These are phyloP conservation scores for Urosaurus nigricauda DNA, from an alignment of 2,797 vertebrate genomes.

Conservation along the genomic window DNA sequence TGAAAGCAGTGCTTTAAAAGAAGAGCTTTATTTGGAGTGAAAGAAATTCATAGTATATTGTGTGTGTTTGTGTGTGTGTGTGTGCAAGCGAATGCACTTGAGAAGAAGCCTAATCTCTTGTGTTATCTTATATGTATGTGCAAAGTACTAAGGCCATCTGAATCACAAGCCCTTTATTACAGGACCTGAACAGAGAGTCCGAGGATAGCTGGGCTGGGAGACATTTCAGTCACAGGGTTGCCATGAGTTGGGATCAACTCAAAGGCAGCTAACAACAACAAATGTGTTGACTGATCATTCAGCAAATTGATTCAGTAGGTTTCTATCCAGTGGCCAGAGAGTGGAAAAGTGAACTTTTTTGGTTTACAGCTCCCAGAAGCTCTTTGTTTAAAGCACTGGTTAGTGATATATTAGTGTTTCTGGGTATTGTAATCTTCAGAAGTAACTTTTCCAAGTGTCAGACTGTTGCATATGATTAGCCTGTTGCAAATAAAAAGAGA, in stretches of 20 bases:
- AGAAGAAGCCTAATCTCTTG: background rate
- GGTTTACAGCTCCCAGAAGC: background rate
- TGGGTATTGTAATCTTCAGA: too few relatives aligned
- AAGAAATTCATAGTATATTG: constrained; percentile 29
- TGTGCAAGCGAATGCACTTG: constrained; percentile 14
- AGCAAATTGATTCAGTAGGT: too few relatives aligned
- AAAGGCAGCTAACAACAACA: too few relatives aligned
- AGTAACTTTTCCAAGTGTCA: background rate
- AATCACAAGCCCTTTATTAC: constrained; percentile 13
- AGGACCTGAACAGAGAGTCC: too few relatives aligned
- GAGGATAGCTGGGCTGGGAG: too few relatives aligned
- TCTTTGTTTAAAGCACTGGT: background rate
- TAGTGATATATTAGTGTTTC: too few relatives aligned
- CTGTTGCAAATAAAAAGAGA: background rate
- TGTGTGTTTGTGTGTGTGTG: too few relatives aligned
- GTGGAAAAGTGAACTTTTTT: background rate
- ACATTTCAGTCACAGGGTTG: too few relatives aligned
- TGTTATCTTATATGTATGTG: background rate
- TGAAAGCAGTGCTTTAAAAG: constrained; percentile 38
- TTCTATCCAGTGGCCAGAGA: background rate
- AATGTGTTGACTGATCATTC: too few relatives aligned
- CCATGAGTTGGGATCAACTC: too few relatives aligned
- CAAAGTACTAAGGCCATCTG: constrained; percentile 17
- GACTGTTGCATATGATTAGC: background rate
- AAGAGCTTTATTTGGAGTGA: constrained; percentile 39